Conservation (phyloP, 1,140 invertebrate species). For the Drosophila saltans region DNA sequence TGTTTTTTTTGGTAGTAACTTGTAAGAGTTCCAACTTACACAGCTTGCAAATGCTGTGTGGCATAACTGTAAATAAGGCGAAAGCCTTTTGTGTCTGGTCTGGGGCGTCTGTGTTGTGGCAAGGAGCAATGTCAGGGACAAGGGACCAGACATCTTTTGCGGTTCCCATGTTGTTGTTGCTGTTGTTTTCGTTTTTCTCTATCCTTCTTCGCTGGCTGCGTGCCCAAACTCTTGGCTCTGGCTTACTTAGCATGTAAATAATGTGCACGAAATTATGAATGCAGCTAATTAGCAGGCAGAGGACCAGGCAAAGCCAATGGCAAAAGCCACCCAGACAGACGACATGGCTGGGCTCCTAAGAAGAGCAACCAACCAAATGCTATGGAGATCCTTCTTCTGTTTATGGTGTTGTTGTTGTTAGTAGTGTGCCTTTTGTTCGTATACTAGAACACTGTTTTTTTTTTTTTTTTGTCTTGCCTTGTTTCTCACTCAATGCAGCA, state of each 20-base stretch:
- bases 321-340: constrained; percentile 4
- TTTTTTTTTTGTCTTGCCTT: constrained; percentile 29
- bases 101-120: constrained; percentile 1
- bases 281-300: constrained; percentile 72
- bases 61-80: constrained; percentile 74
- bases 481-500: constrained; percentile 1
- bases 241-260: constrained; percentile 78
- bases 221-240: constrained; percentile 24
- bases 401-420: constrained; percentile 15
- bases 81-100: constrained; percentile 41
- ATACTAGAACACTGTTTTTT: background rate
- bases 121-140: constrained; percentile 36
- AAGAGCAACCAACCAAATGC: constrained; percentile 5
- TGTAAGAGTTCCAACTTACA: constrained; percentile 71
- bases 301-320: constrained; percentile 3
- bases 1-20: constrained; percentile 44
- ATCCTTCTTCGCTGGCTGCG: constrained; percentile 34
- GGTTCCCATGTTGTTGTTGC: constrained; percentile 45
- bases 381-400: constrained; percentile 9
- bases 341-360: constrained; percentile 1
- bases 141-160: constrained; percentile 42
- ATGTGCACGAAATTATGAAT: constrained; percentile 80
- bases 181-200: constrained; percentile 1
- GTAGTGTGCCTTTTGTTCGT: constrained; percentile 24
- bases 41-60: constrained; percentile 59